phyloP scores from a whole-genome alignment of 1,140 invertebrate genomes.

The Caenorhabditis briggsae region DNA sequence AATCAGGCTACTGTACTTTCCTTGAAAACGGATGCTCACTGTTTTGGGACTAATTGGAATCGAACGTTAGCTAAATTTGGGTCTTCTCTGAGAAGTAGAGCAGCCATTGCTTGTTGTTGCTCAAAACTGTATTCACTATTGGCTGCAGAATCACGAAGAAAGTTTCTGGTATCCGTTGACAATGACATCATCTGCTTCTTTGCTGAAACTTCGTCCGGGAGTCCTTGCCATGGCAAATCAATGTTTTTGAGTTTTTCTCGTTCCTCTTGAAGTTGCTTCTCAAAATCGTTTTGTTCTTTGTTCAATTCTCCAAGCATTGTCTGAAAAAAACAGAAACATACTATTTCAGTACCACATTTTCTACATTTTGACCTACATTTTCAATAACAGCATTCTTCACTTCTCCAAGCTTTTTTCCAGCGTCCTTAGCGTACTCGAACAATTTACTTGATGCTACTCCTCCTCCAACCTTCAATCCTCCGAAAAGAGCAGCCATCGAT shows the following conservation, averaged over 20 bases:
- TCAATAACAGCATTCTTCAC: slow-evolving; percentile 60
- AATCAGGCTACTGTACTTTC: slow-evolving; percentile 65
- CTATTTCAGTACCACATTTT: background rate
- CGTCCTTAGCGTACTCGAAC: slow-evolving; percentile 57
- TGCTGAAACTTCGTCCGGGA: slow-evolving; percentile 69
- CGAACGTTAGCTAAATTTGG: slow-evolving; percentile 95
- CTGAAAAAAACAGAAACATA: slow-evolving; percentile 35
- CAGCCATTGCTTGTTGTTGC: slow-evolving; percentile 87
- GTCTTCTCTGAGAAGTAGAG: slow-evolving; percentile 93
- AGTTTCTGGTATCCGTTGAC: slow-evolving; percentile 87
- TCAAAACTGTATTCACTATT: slow-evolving; percentile 94
- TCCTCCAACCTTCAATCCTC: slow-evolving; percentile 27
- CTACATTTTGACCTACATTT: slow-evolving; percentile 11
- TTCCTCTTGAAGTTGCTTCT: slow-evolving; percentile 69
- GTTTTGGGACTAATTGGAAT: slow-evolving; percentile 97
- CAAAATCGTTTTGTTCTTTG: slow-evolving; percentile 64
- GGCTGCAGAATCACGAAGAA: slow-evolving; percentile 90
- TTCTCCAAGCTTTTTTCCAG: slow-evolving; percentile 54
- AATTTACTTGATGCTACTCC: slow-evolving; percentile 23
- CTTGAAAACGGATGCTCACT: slow-evolving; percentile 79
- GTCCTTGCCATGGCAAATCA: slow-evolving; percentile 66
- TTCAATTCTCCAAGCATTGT: slow-evolving; percentile 63
- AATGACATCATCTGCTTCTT: slow-evolving; percentile 72
- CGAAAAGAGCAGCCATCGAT: slow-evolving; percentile 35
- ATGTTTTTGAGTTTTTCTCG: slow-evolving; percentile 57